These are phyloP conservation scores for Crotalus adamanteus DNA, from an alignment of 2,797 vertebrate genomes.

Conservation along the genomic window DNA sequence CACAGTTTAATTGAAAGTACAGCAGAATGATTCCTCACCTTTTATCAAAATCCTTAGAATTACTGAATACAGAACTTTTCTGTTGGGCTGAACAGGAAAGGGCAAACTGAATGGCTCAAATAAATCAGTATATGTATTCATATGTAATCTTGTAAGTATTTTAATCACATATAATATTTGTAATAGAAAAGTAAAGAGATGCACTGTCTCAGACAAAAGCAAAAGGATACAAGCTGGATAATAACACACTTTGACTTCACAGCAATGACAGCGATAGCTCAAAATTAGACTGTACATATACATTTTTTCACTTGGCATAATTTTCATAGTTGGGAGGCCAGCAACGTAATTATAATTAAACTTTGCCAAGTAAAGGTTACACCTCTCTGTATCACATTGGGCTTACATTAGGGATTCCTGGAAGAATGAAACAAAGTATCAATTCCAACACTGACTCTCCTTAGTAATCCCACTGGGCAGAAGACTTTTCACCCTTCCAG, in stretches of 20 bases:
- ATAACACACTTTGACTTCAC: background rate
- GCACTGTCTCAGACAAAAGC: background rate
- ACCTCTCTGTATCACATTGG: background rate
- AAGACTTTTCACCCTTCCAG: background rate
- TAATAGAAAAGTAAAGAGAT: background rate
- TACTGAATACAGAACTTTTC: background rate
- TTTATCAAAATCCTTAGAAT: background rate
- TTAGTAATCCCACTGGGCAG: background rate
- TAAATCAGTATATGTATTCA: background rate
- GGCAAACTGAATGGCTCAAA: background rate
- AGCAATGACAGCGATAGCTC: background rate
- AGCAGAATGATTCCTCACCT: background rate
- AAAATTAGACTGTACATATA: background rate
- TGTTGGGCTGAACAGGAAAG: background rate
- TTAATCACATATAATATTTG: background rate
- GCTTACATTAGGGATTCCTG: background rate
- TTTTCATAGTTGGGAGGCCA: background rate
- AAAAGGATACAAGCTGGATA: background rate
- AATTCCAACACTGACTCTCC: conserved; percentile 9
- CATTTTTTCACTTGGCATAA: background rate
- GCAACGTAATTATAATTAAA: conserved; percentile 8
- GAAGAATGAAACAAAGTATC: background rate
- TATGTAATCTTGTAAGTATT: background rate
- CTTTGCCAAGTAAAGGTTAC: background rate
- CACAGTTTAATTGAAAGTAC: background rate